phyloP scores from a whole-genome alignment of 92 coral and sea anemone genomes.

The Paramuricea clavata region DNA sequence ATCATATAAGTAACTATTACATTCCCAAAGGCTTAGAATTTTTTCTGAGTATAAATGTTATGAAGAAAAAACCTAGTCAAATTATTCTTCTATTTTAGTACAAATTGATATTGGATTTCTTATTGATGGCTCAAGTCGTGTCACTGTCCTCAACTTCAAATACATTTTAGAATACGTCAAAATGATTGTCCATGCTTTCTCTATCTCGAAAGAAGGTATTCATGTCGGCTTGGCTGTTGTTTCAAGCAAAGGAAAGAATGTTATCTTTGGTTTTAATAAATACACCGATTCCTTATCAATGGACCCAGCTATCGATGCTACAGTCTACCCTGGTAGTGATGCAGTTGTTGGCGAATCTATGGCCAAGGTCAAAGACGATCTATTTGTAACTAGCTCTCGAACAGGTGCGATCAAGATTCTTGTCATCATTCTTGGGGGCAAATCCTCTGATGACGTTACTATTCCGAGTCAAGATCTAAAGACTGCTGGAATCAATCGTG shows the following conservation, averaged over 20 bases:
- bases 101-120: constrained; percentile 88
- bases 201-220: constrained; percentile 75
- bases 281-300: constrained; percentile 76
- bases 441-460: constrained; percentile 77
- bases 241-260: constrained; percentile 63
- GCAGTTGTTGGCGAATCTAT: constrained; percentile 79
- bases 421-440: constrained; percentile 76
- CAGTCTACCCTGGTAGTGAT: constrained; percentile 73
- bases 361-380: constrained; percentile 64
- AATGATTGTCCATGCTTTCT: constrained; percentile 82
- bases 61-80: background rate
- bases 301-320: constrained; percentile 78
- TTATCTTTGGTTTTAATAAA: constrained; percentile 82
- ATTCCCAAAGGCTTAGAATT: too few relatives aligned
- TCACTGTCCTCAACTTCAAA: constrained; percentile 73
- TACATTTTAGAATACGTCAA: constrained; percentile 77
- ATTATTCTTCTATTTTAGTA: constrained; percentile 60
- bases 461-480: constrained; percentile 37
- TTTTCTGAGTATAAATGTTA: too few relatives aligned
- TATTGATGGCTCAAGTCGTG: constrained; percentile 81
- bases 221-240: constrained; percentile 80
- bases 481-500: constrained; percentile 42
- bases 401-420: constrained; percentile 53
- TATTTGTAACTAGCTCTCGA: constrained; percentile 74
- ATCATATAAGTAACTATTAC: too few relatives aligned